These are phyloP conservation scores for Stegodyphus mimosarum DNA, from an alignment of 1,140 invertebrate genomes.

Conservation along the genomic window DNA sequence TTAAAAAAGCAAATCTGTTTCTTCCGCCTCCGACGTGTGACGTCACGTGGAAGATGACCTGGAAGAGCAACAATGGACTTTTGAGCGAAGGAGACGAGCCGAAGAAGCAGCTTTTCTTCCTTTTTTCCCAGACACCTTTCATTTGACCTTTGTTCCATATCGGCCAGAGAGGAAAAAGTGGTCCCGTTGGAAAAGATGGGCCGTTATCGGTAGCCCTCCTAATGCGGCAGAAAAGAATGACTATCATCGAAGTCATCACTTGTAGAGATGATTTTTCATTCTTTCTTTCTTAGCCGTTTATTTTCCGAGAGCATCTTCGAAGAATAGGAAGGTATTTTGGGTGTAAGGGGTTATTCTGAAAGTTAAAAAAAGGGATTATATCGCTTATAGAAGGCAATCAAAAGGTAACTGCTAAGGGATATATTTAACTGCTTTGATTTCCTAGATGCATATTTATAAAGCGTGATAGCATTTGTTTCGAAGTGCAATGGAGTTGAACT, in stretches of 20 bases:
- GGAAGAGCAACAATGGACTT: slow-evolving; percentile 51
- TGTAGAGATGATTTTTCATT: not conserved
- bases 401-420: too few relatives aligned
- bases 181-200: slow-evolving; percentile 2
- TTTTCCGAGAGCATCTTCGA: not conserved
- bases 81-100: slow-evolving; percentile 5
- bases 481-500: too few relatives aligned
- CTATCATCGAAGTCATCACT: slow-evolving; percentile 22
- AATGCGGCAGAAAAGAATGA: slow-evolving; percentile 6
- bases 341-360: too few relatives aligned
- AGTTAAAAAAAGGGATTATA: too few relatives aligned
- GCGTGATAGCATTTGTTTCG: too few relatives aligned
- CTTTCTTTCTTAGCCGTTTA: not conserved
- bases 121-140: slow-evolving; percentile 54
- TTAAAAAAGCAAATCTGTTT: slow-evolving; percentile 42
- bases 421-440: too few relatives aligned
- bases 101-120: slow-evolving; percentile 7
- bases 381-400: too few relatives aligned
- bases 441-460: too few relatives aligned
- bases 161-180: not conserved
- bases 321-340: too few relatives aligned
- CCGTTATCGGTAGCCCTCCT: not conserved
- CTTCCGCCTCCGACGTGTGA: slow-evolving; percentile 50
- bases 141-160: slow-evolving; percentile 56
- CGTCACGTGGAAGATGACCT: slow-evolving; percentile 53